These are phyloP conservation scores for Ammodytes dubius DNA, from an alignment of 2,113 vertebrate species.

Conservation along the genomic window DNA sequence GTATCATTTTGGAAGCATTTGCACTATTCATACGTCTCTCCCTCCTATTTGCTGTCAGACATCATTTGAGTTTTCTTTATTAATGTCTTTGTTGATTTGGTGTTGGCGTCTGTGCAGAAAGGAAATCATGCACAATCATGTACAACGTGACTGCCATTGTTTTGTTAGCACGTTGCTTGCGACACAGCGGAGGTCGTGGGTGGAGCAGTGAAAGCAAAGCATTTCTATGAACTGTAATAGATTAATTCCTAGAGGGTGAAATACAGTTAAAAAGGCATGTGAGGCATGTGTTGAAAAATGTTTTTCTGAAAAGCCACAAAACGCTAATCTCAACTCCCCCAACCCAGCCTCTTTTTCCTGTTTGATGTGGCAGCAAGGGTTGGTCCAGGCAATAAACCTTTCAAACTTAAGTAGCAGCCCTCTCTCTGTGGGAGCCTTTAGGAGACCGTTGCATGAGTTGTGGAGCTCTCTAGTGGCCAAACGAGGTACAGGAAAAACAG, in stretches of 20 bases:
- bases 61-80: conserved; percentile 1
- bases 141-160: conserved; percentile 29
- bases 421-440: conserved; percentile 13
- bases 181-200: conserved; percentile 16
- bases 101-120: conserved; percentile 22
- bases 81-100: conserved; percentile 33
- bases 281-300: background rate
- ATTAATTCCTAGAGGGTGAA: conserved; percentile 9
- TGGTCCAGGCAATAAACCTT: conserved; percentile 33
- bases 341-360: conserved; percentile 20
- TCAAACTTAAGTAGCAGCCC: conserved; percentile 13
- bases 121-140: conserved; percentile 25
- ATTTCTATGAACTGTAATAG: conserved; percentile 33
- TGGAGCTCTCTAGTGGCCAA: conserved; percentile 76
- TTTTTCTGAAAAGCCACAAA: background rate
- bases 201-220: background rate
- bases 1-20: conserved; percentile 35
- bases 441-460: background rate
- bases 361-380: conserved; percentile 28
- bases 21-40: background rate
- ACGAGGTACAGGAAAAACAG: conserved; percentile 24
- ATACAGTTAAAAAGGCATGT: conserved; percentile 12
- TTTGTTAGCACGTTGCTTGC: conserved; percentile 61
- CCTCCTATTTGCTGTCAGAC: background rate
- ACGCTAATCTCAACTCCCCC: background rate